Evolutionary conservation across 2,113 vertebrate species (phyloP).

Genomic region (Myiopsitta monachus): DNA sequence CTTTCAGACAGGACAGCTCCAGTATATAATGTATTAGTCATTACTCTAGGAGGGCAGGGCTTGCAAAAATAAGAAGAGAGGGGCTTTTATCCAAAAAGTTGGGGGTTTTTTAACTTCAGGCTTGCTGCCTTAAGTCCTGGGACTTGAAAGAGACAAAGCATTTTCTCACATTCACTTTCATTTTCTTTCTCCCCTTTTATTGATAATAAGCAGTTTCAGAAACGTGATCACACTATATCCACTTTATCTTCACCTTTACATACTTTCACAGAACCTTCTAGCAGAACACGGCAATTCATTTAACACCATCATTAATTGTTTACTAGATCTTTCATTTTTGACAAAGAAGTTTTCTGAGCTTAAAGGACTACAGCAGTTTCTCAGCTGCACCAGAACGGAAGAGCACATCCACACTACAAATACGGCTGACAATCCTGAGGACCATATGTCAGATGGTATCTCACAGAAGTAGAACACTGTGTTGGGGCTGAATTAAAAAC

Average conservation of each 20-base stretch:
- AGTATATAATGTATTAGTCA: conserved; percentile 25
- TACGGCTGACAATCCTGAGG: background rate
- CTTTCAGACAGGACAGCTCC: conserved; percentile 38
- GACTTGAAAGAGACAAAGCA: conserved; percentile 36
- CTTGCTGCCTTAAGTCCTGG: background rate
- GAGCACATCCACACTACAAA: background rate
- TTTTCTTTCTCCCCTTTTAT: conserved; percentile 44
- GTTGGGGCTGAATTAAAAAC: background rate
- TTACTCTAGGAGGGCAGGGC: conserved; percentile 39
- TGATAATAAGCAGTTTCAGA: conserved; percentile 3
- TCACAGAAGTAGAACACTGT: background rate
- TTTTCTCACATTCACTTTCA: conserved; percentile 51
- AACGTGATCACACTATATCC: background rate
- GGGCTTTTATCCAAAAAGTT: background rate
- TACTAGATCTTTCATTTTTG: background rate
- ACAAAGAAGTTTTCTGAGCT: background rate
- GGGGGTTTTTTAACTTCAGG: background rate
- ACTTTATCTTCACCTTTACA: background rate
- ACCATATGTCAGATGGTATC: background rate
- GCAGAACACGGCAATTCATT: background rate
- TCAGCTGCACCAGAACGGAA: background rate
- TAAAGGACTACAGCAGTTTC: background rate
- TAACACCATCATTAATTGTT: conserved; percentile 30
- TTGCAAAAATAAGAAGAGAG: background rate
- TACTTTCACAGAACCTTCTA: background rate